Evolutionary conservation across 2,888 invertebrate genomes (phyloP), one percentile per base, ranked within the genome.

Genomic region (Polymixis flavicincta): DNA sequence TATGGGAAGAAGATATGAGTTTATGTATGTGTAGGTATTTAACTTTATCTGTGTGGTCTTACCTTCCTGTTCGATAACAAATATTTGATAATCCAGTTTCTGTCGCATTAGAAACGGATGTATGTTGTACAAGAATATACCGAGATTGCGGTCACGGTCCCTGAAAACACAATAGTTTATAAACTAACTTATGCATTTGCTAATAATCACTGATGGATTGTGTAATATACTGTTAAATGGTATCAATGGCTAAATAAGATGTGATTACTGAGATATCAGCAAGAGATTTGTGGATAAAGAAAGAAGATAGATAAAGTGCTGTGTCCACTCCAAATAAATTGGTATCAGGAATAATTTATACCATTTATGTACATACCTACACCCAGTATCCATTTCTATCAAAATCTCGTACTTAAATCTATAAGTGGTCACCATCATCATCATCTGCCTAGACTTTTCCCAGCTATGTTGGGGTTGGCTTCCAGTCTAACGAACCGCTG

Each of bases 91-190:
- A 70, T 99, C 98, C 85, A 99, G 95, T 92, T 98, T 98, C 93
- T 99, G 99, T 81, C 98, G 97, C 92, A 98, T 98, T 76, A 99
- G 95, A 91, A 99, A 98, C n/a, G 98, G 98, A 94, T 99, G 99
- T 88, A 99, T 97, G 93, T 99, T 98, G 91, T 98, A 98, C 37
- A 99, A 97, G 91, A 99, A 98, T 74, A 98, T 96, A 73, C 98
- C 97, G 60, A 99, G 96, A 93, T 99, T 98, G 73, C 97, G 97
- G 72, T 97, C 97, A 59, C 99, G 97, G 89, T 97, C 97, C 74
- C 98, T 97, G 90, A 5, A 91, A 92, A 7, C 22, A 78, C 9
- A 52, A 82, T 11, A 0, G 25, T n/a, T 69, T 13, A 4, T 2
- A 19, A 76, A 45, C 19, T 32, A 6, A 32, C 32, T n/a, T 19